phyloP scores from a whole-genome alignment of 2,113 vertebrate species.

The Oxygymnocypris stewartii region DNA sequence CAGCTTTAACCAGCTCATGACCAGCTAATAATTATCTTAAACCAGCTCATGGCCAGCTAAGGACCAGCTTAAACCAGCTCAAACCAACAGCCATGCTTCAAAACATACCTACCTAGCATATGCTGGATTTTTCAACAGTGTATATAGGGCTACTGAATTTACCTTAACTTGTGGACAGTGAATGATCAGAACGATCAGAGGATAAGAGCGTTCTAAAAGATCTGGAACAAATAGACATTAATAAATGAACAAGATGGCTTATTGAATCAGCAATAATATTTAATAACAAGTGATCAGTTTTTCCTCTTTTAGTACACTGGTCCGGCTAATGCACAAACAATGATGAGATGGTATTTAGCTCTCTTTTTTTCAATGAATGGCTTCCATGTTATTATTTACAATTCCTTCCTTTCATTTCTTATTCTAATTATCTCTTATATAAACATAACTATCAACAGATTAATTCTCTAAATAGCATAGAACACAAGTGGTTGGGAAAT shows the following conservation, averaged over 20 bases:
- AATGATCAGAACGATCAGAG: background rate
- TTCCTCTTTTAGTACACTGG: background rate
- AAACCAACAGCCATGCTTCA: too few species aligned
- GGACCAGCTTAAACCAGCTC: too few species aligned
- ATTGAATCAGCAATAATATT: background rate
- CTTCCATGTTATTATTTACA: background rate
- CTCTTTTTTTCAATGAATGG: background rate
- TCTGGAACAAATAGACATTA: background rate
- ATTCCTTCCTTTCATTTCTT: background rate
- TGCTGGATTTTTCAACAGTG: background rate
- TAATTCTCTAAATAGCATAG: background rate
- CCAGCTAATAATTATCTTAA: too few species aligned
- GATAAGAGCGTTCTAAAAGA: background rate
- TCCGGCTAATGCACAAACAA: background rate
- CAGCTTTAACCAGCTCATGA: too few species aligned
- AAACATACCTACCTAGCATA: too few species aligned
- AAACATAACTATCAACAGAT: background rate
- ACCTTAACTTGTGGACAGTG: background rate
- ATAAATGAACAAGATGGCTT: background rate
- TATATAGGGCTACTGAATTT: background rate
- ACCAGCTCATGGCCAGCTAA: too few species aligned
- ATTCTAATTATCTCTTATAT: background rate
- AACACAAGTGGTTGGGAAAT: background rate
- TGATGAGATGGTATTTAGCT: background rate
- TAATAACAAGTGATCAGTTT: background rate